Evolutionary conservation across 2,888 invertebrate genomes (phyloP), one percentile per base, ranked within the genome.

Genomic region (Volucella inanis): DNA sequence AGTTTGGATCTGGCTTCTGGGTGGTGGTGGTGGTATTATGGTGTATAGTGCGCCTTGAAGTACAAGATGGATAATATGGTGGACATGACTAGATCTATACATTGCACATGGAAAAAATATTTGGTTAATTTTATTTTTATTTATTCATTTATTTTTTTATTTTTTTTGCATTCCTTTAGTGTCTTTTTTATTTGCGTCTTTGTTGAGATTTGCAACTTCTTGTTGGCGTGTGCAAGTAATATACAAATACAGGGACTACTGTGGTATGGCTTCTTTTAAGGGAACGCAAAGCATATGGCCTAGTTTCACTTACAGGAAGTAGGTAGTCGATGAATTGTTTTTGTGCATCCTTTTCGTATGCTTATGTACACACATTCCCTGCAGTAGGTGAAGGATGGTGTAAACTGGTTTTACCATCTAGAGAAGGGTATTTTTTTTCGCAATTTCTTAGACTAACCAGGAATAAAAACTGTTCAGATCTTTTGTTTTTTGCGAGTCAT

Each of bases 231-330:
- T 62, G 41, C 59, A 59, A 59, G 55, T 57, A 52, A 57, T 54
- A 64, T 43, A 39, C 57, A 45, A 14, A 9, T 47, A 68, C 41
- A 14, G 14, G 57, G 14, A 57, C 12, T 8, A 43, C 31, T 45
- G 41, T 65, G 54, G 65, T 83, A 83, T 59, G 83, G 83, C 83
- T 83, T 83, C 83, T 57, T 31, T 31, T 6, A 6, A 3, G 68
- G 68, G 62, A 68, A 57, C 31, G 55, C 12, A 22, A 41, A 62
- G 52, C 83, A 83, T 78, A 83, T 83, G 83, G 72, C 78, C 83
- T 83, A 83, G 68, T 78, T 83, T 83, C 74, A 54, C 8, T 78
- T 49, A 83, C 83, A 83, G 83, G 78, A 83, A 78, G 64, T 52
- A 49, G 67, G 22, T 55, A 55, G 6, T 0, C 1, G 6, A 1